phyloP scores from a whole-genome alignment of 2,888 invertebrate species.

The Oegoconia quadripuncta region DNA sequence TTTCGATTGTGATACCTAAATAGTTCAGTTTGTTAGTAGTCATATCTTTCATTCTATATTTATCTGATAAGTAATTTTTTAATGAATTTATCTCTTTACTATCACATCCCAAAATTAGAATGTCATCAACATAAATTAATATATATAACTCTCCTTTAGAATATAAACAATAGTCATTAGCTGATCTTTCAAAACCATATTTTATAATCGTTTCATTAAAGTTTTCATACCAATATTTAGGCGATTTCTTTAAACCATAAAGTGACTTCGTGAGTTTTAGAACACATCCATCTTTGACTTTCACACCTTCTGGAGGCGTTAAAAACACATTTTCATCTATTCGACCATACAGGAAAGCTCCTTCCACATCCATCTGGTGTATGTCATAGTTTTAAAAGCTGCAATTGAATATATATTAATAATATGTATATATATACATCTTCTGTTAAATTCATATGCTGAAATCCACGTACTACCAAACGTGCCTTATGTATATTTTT shows the following conservation, averaged over 20 bases:
- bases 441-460: too few species aligned
- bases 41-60: constrained; percentile 5
- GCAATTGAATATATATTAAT: too few species aligned
- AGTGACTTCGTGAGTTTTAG: constrained; percentile 15
- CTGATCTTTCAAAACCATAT: constrained; percentile 15
- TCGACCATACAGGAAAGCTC: constrained; percentile 20
- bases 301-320: constrained; percentile 10
- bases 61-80: background rate
- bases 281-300: constrained; percentile 8
- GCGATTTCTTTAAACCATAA: constrained; percentile 20
- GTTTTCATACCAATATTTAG: constrained; percentile 13
- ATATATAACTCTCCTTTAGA: constrained; percentile 11
- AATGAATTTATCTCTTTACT: background rate
- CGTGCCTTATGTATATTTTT: constrained; percentile 16
- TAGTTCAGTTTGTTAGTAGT: background rate
- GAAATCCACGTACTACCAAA: constrained; percentile 14
- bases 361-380: constrained; percentile 20
- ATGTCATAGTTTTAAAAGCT: too few species aligned
- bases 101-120: constrained; percentile 1
- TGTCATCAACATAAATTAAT: constrained; percentile 21
- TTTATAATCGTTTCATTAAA: constrained; percentile 13
- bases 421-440: too few species aligned
- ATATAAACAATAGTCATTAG: constrained; percentile 18
- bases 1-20: constrained; percentile 1
- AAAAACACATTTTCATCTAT: constrained; percentile 19